These are phyloP conservation scores for Musca vetustissima DNA, from an alignment of 1,140 invertebrate genomes.

Conservation along the genomic window DNA sequence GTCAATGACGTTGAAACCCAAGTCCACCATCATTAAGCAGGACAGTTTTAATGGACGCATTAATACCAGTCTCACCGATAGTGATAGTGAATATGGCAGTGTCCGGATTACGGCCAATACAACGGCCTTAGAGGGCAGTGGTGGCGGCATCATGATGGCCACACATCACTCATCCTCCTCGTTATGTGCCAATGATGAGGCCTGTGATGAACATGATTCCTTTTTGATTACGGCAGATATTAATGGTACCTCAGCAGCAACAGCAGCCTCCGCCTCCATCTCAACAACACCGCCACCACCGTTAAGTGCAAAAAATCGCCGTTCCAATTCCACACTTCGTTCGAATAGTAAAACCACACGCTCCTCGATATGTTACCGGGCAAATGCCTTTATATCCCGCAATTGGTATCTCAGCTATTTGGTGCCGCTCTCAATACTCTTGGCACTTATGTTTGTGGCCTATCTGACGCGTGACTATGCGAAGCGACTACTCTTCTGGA, in stretches of 20 bases:
- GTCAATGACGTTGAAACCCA: slow-evolving; percentile 7
- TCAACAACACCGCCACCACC: too few species aligned
- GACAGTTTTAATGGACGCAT: slow-evolving; percentile 26
- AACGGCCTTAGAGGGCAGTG: too few species aligned
- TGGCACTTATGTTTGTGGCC: slow-evolving; percentile 39
- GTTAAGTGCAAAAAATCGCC: background rate
- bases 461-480: slow-evolving; percentile 55
- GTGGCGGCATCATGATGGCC: too few species aligned
- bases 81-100: slow-evolving; percentile 21
- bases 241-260: background rate
- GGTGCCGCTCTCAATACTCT: slow-evolving; percentile 38
- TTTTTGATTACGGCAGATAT: background rate
- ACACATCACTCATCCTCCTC: background rate
- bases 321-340: background rate
- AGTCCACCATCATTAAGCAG: slow-evolving; percentile 26
- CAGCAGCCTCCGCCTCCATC: too few species aligned
- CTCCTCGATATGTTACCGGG: slow-evolving; percentile 39
- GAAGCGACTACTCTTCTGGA: slow-evolving; percentile 70
- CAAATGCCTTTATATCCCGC: slow-evolving; percentile 38
- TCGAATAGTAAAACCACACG: slow-evolving; percentile 29
- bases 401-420: slow-evolving; percentile 47
- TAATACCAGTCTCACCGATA: slow-evolving; percentile 27
- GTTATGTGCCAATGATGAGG: slow-evolving; percentile 17
- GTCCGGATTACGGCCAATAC: too few species aligned
- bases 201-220: slow-evolving; percentile 24